These are phyloP conservation scores for Charadrius vociferus DNA, from an alignment of 2,113 vertebrate genomes.

Conservation along the genomic window DNA sequence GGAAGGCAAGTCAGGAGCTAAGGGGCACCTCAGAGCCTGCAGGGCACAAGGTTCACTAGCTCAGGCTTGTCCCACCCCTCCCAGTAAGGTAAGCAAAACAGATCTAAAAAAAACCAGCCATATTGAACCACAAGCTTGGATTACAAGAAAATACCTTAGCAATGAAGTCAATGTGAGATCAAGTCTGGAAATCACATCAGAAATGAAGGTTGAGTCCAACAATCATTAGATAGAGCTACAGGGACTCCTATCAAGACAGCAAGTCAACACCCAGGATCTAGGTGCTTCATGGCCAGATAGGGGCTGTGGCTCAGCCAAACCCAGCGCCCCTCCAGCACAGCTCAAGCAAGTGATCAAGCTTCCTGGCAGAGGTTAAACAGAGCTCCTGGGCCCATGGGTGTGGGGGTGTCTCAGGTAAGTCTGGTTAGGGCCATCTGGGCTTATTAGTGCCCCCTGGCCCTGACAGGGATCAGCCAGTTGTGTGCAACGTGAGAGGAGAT, in stretches of 20 bases:
- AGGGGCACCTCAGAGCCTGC: background rate
- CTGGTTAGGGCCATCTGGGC: background rate
- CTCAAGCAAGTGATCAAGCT: rapidly evolving
- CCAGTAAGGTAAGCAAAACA: background rate
- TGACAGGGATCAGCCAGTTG: background rate
- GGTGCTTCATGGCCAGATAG: rapidly evolving
- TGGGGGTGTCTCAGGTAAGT: rapidly evolving
- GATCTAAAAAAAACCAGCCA: background rate
- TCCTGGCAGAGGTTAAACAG: background rate
- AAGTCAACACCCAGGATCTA: rapidly evolving
- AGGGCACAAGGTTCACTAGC: background rate
- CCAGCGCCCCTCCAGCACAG: rapidly evolving
- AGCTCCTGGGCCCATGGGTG: background rate
- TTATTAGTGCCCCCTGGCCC: background rate
- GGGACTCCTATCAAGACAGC: rapidly evolving
- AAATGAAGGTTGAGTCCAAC: background rate
- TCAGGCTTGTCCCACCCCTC: background rate
- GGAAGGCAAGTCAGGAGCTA: background rate
- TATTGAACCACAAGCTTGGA: rapidly evolving
- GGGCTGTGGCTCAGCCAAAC: rapidly evolving
- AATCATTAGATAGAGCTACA: rapidly evolving
- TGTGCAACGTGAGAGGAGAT: background rate
- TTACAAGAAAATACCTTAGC: rapidly evolving
- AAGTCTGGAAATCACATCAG: background rate
- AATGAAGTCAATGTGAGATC: rapidly evolving